A percentile compares a stretch with the other conserved stretches of the same genome.
Evolutionary conservation across 2,888 invertebrate genomes (phyloP).

Genomic region (Dromius quadrimaculatus): DNA sequence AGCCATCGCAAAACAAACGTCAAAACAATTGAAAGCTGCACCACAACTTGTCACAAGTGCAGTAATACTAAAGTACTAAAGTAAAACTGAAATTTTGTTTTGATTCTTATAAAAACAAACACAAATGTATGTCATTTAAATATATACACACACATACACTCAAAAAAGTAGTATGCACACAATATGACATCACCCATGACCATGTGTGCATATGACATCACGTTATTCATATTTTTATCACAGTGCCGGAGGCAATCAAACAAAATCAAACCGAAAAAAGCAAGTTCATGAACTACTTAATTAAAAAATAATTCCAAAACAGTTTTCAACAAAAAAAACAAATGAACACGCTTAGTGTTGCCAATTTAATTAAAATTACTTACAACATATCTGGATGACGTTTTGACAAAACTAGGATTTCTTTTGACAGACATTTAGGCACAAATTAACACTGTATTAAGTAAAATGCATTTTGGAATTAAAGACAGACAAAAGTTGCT

Average conservation of each 20-base stretch:
- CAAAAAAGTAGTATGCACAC: not conserved
- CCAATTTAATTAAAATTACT: constrained; percentile 10
- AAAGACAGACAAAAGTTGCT: not conserved
- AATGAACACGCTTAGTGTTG: not conserved
- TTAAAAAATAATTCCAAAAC: not conserved
- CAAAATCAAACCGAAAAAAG: not conserved
- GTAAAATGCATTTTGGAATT: not conserved
- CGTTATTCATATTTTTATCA: not conserved
- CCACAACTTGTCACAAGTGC: not conserved
- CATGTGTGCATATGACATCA: not conserved
- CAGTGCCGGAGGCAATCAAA: not conserved
- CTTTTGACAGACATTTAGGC: constrained; percentile 9
- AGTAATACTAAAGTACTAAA: not conserved
- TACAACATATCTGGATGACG: constrained; percentile 21
- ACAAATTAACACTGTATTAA: not conserved
- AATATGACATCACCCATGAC: not conserved
- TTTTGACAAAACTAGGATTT: constrained; percentile 27
- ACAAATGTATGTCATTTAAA: too few relatives aligned
- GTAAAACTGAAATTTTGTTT: not conserved
- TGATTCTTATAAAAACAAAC: too few relatives aligned
- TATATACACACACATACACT: not conserved
- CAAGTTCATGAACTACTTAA: not conserved
- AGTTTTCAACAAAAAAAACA: not conserved
- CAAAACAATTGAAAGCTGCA: not conserved
- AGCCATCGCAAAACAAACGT: constrained; percentile 2